These are phyloP conservation scores for Cotesia congregata DNA, from an alignment of 2,888 invertebrate genomes.

Conservation along the genomic window DNA sequence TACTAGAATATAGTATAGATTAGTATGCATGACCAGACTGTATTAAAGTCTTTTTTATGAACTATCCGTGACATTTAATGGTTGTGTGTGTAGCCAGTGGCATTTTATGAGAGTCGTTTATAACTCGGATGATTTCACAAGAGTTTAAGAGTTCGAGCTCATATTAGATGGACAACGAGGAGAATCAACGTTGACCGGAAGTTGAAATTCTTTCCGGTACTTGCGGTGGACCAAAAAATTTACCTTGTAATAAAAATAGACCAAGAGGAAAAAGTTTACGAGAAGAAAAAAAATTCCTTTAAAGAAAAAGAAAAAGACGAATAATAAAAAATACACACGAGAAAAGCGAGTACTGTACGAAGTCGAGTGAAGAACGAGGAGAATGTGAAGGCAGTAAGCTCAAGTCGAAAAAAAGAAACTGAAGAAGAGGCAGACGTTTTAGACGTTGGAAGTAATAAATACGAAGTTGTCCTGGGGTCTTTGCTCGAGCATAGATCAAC, in stretches of 20 bases:
- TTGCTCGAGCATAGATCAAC: slow-evolving; percentile 37
- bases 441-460: slow-evolving; percentile 38
- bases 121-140: slow-evolving; percentile 15
- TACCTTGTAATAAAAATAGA: slow-evolving; percentile 15
- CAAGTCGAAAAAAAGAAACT: neutral
- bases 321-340: neutral
- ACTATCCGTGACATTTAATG: neutral
- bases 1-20: neutral
- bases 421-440: slow-evolving; percentile 34
- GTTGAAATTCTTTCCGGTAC: slow-evolving; percentile 24
- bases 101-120: slow-evolving; percentile 12
- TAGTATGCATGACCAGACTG: neutral
- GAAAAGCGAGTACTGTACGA: neutral
- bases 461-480: slow-evolving; percentile 37
- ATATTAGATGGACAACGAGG: neutral
- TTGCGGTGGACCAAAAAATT: slow-evolving; percentile 19
- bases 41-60: no score
- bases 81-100: neutral
- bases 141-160: neutral
- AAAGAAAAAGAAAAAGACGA: neutral
- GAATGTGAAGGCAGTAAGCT: slow-evolving; percentile 8
- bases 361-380: neutral
- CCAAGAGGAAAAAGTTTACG: neutral
- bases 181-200: slow-evolving; percentile 27
- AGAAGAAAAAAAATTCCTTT: neutral